Evolutionary conservation across 2,888 invertebrate genomes (phyloP), one percentile per base, ranked within the genome.

Genomic region (Pherbina coryleti): DNA sequence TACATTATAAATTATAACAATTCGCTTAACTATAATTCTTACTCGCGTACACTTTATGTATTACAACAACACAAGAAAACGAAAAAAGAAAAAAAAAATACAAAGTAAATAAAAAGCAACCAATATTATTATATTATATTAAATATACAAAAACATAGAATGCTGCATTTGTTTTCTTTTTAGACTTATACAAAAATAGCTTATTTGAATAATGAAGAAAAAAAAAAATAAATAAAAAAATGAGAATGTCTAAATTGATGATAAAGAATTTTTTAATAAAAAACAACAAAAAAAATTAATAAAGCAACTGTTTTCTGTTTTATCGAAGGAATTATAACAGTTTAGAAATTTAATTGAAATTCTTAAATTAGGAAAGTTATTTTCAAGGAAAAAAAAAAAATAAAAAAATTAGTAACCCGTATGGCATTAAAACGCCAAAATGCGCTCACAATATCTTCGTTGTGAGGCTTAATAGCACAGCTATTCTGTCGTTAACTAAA

Each of bases 231-330:
- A 31, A 31, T 4, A 31, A 3, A 31, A 31, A 5, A 31, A 31
- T 44, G 8, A 37, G 37, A 44, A 44, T 44, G 44, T 44, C 44
- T 44, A 44, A 44, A 44, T 44, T 19, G 57, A 72, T 37, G 25
- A 57, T 31, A 73, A 73, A 62, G 67, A 67, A 66, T 75, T 75
- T 75, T 66, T 34, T 75, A 75, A 72, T 55, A 31, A 72, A 73
- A 62, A 37, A 7, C 11, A 72, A 60, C 17, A n/a, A n/a, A n/a
- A n/a, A n/a, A n/a, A n/a, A n/a, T n/a, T 69, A 25, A 37, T 37
- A 37, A 37, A 4, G 8, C 11, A 44, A 37, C 37, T 8, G 37
- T 37, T 8, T 31, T 31, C 31, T 31, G 31, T 31, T 5, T 31
- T 31, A 31, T 5, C 3, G 5, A 5, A 5, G 31, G 5, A 31